Evolutionary conservation across 1,140 invertebrate species (phyloP).

Genomic region (Trachymyrmex cornetzi): DNA sequence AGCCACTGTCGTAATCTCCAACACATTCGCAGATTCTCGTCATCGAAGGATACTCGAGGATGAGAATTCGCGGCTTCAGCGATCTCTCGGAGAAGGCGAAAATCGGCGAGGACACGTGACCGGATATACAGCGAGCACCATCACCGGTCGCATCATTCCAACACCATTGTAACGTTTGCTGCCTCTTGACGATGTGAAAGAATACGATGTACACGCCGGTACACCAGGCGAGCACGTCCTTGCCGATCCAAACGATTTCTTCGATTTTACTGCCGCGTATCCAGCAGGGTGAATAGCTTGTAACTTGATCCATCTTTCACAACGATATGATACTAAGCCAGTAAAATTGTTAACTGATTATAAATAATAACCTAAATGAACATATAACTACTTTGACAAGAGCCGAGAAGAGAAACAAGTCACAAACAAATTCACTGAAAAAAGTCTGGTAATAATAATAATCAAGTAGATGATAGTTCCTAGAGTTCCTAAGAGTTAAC

Average conservation of each 20-base stretch:
- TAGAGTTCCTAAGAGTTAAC: no score
- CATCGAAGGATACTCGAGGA: slow-evolving; percentile 82
- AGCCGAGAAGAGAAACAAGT: not conserved
- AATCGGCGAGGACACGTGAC: slow-evolving; percentile 72
- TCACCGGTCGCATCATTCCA: slow-evolving; percentile 74
- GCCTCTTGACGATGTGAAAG: slow-evolving; percentile 72
- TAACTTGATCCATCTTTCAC: slow-evolving; percentile 13
- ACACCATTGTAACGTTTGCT: slow-evolving; percentile 74
- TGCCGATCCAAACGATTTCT: slow-evolving; percentile 82
- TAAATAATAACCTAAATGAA: slow-evolving; percentile 39
- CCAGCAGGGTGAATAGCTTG: slow-evolving; percentile 79
- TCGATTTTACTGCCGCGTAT: slow-evolving; percentile 79
- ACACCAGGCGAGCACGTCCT: slow-evolving; percentile 82
- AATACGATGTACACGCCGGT: slow-evolving; percentile 81
- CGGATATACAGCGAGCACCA: slow-evolving; percentile 80
- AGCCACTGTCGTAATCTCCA: slow-evolving; percentile 70
- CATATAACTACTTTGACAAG: not conserved
- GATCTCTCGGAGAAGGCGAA: slow-evolving; percentile 82
- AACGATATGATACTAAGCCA: not conserved
- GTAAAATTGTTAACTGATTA: not conserved
- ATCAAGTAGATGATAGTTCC: no score
- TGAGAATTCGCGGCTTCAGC: slow-evolving; percentile 78
- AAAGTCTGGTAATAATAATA: no score
- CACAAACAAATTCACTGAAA: not conserved
- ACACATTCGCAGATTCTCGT: slow-evolving; percentile 78